Evolutionary conservation across 2,113 vertebrate species (phyloP).

Genomic region (Psilopogon haemacephalus): DNA sequence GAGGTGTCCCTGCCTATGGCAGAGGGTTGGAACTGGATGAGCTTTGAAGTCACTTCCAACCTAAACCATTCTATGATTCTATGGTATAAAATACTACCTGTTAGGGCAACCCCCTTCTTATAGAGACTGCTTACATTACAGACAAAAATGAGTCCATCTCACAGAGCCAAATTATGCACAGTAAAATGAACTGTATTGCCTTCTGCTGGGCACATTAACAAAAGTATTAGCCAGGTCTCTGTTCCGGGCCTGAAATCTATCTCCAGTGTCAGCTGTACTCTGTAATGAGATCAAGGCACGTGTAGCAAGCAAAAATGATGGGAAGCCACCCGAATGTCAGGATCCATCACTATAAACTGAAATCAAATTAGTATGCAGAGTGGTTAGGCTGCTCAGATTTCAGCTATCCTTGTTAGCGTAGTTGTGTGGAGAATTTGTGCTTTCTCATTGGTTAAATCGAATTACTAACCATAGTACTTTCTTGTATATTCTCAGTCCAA

Average conservation of each 20-base stretch:
- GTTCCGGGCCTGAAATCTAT: background rate
- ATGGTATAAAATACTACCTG: background rate
- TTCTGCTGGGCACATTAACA: background rate
- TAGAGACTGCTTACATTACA: background rate
- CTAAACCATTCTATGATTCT: too few species aligned
- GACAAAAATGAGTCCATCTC: background rate
- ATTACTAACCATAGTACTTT: background rate
- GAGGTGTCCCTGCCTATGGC: too few species aligned
- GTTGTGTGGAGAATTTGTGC: background rate
- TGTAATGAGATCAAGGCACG: background rate
- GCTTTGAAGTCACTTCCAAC: too few species aligned
- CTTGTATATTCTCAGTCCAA: background rate
- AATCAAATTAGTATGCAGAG: background rate
- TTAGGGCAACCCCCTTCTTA: background rate
- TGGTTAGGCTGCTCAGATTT: background rate
- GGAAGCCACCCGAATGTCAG: background rate
- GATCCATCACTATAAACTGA: background rate
- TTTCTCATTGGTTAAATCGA: background rate
- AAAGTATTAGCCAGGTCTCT: background rate
- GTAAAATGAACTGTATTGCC: background rate
- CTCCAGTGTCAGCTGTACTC: background rate
- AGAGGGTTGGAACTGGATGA: too few species aligned
- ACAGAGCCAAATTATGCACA: background rate
- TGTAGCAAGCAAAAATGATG: fast-evolving
- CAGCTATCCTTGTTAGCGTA: background rate